These are phyloP conservation scores for Porites australiensis DNA, from an alignment of 64 coral and sea anemone species.

Conservation along the genomic window DNA sequence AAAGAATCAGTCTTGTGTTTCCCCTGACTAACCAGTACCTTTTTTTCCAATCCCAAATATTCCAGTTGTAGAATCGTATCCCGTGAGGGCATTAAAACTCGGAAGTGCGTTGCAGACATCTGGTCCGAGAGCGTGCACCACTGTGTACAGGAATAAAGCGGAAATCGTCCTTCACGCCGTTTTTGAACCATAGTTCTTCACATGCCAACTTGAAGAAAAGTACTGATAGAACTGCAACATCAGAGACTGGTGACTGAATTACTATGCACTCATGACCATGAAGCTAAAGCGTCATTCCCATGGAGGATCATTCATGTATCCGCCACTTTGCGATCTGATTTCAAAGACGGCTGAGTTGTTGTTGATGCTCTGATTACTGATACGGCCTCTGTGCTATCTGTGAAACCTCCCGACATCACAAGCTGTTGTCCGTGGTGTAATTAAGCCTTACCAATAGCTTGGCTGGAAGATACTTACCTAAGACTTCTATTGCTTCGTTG, in stretches of 20 bases:
- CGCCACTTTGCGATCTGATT: slow-evolving; percentile 41
- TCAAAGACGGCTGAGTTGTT: background rate
- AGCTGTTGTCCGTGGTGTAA: background rate
- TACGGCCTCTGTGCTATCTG: background rate
- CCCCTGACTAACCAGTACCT: background rate
- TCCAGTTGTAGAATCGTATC: background rate
- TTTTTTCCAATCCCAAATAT: background rate
- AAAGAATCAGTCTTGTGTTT: slow-evolving; percentile 2
- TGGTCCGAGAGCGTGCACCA: background rate
- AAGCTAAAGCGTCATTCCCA: slow-evolving; percentile 5
- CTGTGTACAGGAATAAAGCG: slow-evolving; percentile 21
- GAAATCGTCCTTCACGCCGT: background rate
- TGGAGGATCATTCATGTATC: slow-evolving; percentile 44
- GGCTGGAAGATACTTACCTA: too few relatives aligned
- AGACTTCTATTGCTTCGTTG: too few relatives aligned
- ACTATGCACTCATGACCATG: slow-evolving; percentile 21
- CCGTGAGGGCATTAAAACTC: background rate
- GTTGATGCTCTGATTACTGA: background rate
- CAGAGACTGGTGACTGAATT: slow-evolving; percentile 42
- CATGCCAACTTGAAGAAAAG: background rate
- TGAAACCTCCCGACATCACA: slow-evolving; percentile 30
- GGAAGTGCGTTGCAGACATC: background rate
- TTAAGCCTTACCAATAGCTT: background rate
- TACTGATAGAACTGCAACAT: slow-evolving; percentile 22
- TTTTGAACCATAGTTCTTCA: background rate